phyloP scores from a whole-genome alignment of 1,140 invertebrate genomes.

The Zaprionus vittiger region DNA sequence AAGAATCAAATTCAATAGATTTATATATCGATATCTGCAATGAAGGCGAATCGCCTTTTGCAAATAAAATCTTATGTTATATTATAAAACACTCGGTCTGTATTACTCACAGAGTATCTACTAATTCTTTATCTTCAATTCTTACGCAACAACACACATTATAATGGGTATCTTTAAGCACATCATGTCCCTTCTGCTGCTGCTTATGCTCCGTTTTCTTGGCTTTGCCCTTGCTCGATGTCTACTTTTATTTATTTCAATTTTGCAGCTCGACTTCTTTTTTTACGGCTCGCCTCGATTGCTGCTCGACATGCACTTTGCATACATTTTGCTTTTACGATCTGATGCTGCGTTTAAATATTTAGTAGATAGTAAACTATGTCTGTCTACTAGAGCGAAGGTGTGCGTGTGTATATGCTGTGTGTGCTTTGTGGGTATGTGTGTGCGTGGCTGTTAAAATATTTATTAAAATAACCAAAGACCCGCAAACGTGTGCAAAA shows the following conservation, averaged over 20 bases:
- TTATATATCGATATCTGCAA: too few relatives aligned
- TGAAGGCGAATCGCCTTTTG: too few relatives aligned
- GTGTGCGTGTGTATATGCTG: too few relatives aligned
- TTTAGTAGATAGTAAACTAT: conserved; percentile 81
- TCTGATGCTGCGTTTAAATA: conserved; percentile 77
- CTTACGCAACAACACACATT: not conserved
- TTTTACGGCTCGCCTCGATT: conserved; percentile 75
- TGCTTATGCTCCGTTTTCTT: conserved; percentile 2
- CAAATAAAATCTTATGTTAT: too few relatives aligned
- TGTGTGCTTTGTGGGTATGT: conserved; percentile 10
- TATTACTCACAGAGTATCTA: too few relatives aligned
- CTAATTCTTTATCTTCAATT: not conserved
- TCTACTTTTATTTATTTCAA: conserved; percentile 75
- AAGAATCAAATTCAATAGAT: too few relatives aligned
- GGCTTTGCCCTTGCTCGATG: conserved; percentile 33
- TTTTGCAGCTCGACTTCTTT: conserved; percentile 52
- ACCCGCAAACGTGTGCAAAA: conserved; percentile 33
- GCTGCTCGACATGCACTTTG: conserved; percentile 80
- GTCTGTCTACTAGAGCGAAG: conserved; percentile 19
- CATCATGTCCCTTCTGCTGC: not conserved
- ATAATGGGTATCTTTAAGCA: not conserved
- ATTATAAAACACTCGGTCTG: too few relatives aligned
- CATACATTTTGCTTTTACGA: conserved; percentile 80
- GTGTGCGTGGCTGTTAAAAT: conserved; percentile 56
- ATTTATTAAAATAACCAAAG: conserved; percentile 78